These are phyloP conservation scores for Drosophila histrio DNA, from an alignment of 2,888 invertebrate species.

Conservation along the genomic window DNA sequence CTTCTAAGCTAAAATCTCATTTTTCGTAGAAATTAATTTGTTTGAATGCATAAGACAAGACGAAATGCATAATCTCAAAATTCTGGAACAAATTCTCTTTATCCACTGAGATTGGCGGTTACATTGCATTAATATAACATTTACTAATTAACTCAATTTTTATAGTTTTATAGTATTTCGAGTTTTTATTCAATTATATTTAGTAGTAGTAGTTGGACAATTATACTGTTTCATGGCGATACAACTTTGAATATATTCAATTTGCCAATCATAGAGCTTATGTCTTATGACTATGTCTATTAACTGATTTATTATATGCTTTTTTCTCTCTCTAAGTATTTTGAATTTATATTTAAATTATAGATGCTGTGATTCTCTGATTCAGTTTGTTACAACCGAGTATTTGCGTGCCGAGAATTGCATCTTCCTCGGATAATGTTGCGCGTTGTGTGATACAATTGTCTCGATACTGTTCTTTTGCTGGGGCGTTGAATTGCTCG, in stretches of 20 bases:
- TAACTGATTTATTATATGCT: constrained; percentile 43
- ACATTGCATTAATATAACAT: constrained; percentile 30
- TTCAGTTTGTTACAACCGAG: constrained; percentile 81
- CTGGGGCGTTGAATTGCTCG: constrained; percentile 1
- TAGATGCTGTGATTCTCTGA: constrained; percentile 39
- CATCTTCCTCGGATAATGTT: constrained; percentile 84
- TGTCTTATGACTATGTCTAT: constrained; percentile 72
- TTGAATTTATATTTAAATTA: constrained; percentile 42
- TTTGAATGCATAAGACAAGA: too few species aligned
- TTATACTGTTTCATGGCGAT: constrained; percentile 35
- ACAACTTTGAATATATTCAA: constrained; percentile 65
- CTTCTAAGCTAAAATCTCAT: too few species aligned
- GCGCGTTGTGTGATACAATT: constrained; percentile 77
- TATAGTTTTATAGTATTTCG: constrained; percentile 8
- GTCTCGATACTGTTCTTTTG: constrained; percentile 8
- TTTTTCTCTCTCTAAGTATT: constrained; percentile 35
- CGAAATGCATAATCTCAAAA: too few species aligned
- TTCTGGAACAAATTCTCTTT: too few species aligned
- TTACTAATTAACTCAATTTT: constrained; percentile 9
- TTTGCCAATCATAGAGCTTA: constrained; percentile 64
- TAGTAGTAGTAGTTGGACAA: constrained; percentile 26
- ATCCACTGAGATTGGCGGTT: too few species aligned
- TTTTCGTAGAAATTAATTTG: too few species aligned
- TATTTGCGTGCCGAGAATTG: constrained; percentile 84
- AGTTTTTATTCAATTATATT: constrained; percentile 8